phyloP scores from a whole-genome alignment of 2,888 invertebrate species.

The Dasypogon diadema region DNA sequence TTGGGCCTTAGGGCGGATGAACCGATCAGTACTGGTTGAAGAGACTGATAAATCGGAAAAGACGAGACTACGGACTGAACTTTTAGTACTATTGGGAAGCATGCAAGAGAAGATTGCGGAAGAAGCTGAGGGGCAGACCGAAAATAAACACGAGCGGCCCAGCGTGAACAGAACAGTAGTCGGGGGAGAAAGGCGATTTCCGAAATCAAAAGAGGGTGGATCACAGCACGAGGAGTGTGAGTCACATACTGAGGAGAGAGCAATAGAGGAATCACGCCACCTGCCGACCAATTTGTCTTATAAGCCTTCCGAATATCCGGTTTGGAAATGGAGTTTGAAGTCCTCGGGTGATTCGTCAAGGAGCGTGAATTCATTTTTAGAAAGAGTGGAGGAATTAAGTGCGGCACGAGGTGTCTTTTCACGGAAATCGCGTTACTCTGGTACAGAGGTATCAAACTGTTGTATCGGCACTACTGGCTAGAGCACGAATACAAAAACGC shows the following conservation, averaged over 20 bases:
- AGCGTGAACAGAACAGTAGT: not conserved
- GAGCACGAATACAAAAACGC: no score
- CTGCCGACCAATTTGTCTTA: not conserved
- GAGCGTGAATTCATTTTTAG: not conserved
- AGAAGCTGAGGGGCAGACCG: not conserved
- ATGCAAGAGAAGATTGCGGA: not conserved
- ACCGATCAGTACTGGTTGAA: not conserved
- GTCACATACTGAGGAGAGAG: not conserved
- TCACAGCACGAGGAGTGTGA: not conserved
- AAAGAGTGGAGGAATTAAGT: not conserved
- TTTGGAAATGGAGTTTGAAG: not conserved
- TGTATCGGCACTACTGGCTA: no score
- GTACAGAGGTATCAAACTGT: not conserved
- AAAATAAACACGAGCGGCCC: not conserved
- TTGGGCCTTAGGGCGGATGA: not conserved
- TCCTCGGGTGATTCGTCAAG: not conserved
- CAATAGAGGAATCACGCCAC: not conserved
- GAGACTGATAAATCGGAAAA: not conserved
- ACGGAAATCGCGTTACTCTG: not conserved
- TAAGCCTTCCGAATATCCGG: not conserved
- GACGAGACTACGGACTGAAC: not conserved
- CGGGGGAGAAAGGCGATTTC: not conserved
- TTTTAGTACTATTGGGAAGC: not conserved
- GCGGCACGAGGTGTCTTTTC: not conserved
- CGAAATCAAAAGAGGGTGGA: not conserved